These are phyloP conservation scores for Nasua narica DNA, from an alignment of 2,797 vertebrate species.

Conservation along the genomic window DNA sequence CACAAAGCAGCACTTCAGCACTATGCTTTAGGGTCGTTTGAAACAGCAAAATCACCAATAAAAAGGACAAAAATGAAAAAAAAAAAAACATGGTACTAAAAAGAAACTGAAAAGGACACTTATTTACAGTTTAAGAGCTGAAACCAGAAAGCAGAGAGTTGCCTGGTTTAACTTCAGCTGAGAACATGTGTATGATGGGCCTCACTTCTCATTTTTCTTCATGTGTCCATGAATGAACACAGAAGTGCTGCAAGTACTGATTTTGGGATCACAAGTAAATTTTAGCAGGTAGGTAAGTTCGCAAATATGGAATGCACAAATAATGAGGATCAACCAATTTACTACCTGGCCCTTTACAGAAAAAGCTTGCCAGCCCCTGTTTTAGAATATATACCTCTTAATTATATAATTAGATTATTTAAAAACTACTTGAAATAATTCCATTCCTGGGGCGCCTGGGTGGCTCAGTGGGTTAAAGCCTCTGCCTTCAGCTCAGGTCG, in stretches of 20 bases:
- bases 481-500: too few relatives aligned
- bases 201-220: background rate
- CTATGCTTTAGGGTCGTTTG: too few relatives aligned
- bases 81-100: too few relatives aligned
- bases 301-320: background rate
- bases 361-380: background rate
- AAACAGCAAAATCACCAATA: too few relatives aligned
- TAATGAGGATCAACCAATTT: background rate
- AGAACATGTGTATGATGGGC: background rate
- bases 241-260: background rate
- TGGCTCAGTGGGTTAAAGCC: too few relatives aligned
- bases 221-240: background rate
- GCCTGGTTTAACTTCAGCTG: background rate
- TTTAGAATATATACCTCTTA: background rate
- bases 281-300: background rate
- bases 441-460: too few relatives aligned
- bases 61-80: too few relatives aligned
- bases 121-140: background rate
- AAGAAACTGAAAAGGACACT: too few relatives aligned
- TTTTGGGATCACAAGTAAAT: background rate
- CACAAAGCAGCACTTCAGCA: too few relatives aligned
- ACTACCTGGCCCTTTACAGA: background rate
- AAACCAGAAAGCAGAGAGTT: background rate
- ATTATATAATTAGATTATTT: background rate
- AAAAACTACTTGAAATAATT: constrained; percentile 17